These are phyloP conservation scores for Actinemys pallida DNA, from an alignment of 2,113 vertebrate genomes.

Conservation along the genomic window DNA sequence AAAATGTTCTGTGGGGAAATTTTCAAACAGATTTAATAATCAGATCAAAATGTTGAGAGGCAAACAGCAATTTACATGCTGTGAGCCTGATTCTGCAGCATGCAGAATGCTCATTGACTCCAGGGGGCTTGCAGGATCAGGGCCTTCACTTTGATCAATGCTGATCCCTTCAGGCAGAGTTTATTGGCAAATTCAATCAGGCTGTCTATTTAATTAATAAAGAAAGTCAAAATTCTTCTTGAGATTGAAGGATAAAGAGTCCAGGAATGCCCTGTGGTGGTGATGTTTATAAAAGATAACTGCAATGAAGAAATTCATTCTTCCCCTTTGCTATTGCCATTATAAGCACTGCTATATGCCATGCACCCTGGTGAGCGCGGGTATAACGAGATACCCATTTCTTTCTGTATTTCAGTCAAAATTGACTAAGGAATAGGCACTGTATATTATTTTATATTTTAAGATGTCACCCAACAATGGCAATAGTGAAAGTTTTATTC, in stretches of 20 bases:
- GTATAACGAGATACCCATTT: slow-evolving; percentile 17
- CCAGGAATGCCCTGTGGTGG: slow-evolving; percentile 42
- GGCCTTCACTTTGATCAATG: slow-evolving; percentile 45
- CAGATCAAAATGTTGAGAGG: background rate
- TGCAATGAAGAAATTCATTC: slow-evolving; percentile 52
- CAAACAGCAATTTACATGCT: background rate
- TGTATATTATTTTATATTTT: background rate
- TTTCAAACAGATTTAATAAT: background rate
- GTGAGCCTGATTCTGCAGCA: background rate
- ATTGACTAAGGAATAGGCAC: background rate
- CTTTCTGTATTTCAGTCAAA: background rate
- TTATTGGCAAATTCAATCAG: slow-evolving; percentile 64
- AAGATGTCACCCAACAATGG: background rate
- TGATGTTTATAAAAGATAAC: slow-evolving; percentile 72
- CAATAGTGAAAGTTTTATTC: background rate
- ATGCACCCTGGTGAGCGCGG: background rate
- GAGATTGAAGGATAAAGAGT: slow-evolving; percentile 67
- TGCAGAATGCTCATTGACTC: background rate
- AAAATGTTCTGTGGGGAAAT: background rate
- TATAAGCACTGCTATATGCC: slow-evolving; percentile 71
- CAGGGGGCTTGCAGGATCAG: slow-evolving; percentile 49
- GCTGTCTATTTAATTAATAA: slow-evolving; percentile 73
- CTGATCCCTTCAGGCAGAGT: slow-evolving; percentile 53
- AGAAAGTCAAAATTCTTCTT: slow-evolving; percentile 49
- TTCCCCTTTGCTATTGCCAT: slow-evolving; percentile 59